Evolutionary conservation across 2,888 invertebrate species (phyloP).

Genomic region (Lacanobia oleracea): DNA sequence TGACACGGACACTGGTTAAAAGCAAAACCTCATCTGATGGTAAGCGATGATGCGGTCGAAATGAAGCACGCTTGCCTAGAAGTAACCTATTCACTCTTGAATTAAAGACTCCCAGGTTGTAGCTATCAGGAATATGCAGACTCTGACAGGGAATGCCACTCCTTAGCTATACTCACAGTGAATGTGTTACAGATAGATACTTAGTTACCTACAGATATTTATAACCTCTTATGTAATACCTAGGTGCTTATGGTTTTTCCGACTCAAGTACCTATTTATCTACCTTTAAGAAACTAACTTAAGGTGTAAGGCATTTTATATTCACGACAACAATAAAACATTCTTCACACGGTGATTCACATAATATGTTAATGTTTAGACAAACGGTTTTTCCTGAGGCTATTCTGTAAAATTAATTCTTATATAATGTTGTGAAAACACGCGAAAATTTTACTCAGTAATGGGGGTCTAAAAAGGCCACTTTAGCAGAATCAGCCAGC

Average conservation of each 20-base stretch:
- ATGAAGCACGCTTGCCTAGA: too few relatives aligned
- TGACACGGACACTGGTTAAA: too few relatives aligned
- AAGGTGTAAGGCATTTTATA: conserved; percentile 26
- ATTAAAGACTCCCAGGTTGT: too few relatives aligned
- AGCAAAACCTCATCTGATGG: too few relatives aligned
- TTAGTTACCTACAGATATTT: background rate
- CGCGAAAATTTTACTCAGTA: background rate
- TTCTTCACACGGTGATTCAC: conserved; percentile 44
- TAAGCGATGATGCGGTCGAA: too few relatives aligned
- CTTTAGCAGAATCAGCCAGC: too few relatives aligned
- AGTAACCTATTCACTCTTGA: too few relatives aligned
- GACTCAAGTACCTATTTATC: background rate
- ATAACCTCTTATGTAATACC: conserved; percentile 12
- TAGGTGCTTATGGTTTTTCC: conserved; percentile 4
- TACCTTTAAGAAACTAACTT: background rate
- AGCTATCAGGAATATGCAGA: too few relatives aligned
- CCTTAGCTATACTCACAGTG: too few relatives aligned
- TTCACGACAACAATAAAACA: conserved; percentile 38
- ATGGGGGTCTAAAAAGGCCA: too few relatives aligned
- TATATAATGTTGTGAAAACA: conserved; percentile 1
- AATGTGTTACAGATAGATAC: too few relatives aligned
- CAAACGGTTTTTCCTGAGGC: conserved; percentile 41
- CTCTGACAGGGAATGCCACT: too few relatives aligned
- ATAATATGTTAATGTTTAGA: conserved; percentile 40
- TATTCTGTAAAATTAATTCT: conserved; percentile 23